Conservation (phyloP, 1,140 invertebrate species). For the Caenorhabditis latens region DNA sequence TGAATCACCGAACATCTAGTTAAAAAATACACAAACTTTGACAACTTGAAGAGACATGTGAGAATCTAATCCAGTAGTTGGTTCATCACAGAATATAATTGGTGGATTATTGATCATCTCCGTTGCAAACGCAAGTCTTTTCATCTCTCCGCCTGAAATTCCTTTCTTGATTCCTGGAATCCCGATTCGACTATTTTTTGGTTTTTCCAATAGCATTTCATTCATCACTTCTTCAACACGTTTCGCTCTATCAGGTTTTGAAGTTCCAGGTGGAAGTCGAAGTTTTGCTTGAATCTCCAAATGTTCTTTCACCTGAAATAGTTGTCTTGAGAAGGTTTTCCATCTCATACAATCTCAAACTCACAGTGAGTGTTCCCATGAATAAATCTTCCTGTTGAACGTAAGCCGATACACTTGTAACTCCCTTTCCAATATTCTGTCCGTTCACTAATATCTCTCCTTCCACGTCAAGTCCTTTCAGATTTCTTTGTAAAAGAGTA, state of each 20-base stretch:
- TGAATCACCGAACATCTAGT: background rate
- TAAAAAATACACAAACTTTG: slow-evolving; percentile 80
- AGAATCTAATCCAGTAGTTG: slow-evolving; percentile 87
- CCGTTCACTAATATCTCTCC: slow-evolving; percentile 69
- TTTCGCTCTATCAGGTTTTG: slow-evolving; percentile 63
- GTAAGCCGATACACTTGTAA: slow-evolving; percentile 80
- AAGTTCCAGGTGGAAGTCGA: slow-evolving; percentile 61
- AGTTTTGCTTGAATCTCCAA: slow-evolving; percentile 79
- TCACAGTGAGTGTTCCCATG: slow-evolving; percentile 80
- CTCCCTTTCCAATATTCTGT: slow-evolving; percentile 69
- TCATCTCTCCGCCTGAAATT: slow-evolving; percentile 78
- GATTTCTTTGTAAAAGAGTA: slow-evolving; percentile 69
- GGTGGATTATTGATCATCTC: slow-evolving; percentile 84
- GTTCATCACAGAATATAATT: slow-evolving; percentile 86
- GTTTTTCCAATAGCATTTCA: slow-evolving; percentile 72
- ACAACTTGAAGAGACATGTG: slow-evolving; percentile 84
- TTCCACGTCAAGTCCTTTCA: slow-evolving; percentile 70
- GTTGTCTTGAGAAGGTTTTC: background rate
- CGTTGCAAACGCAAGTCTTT: slow-evolving; percentile 79
- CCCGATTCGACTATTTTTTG: slow-evolving; percentile 69
- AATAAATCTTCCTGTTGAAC: slow-evolving; percentile 82
- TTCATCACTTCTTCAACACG: slow-evolving; percentile 65
- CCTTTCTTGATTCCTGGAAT: slow-evolving; percentile 72
- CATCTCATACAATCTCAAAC: background rate
- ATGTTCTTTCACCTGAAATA: slow-evolving; percentile 78